Conservation (phyloP, 2,888 invertebrate species). For the Carabus problematicus region DNA sequence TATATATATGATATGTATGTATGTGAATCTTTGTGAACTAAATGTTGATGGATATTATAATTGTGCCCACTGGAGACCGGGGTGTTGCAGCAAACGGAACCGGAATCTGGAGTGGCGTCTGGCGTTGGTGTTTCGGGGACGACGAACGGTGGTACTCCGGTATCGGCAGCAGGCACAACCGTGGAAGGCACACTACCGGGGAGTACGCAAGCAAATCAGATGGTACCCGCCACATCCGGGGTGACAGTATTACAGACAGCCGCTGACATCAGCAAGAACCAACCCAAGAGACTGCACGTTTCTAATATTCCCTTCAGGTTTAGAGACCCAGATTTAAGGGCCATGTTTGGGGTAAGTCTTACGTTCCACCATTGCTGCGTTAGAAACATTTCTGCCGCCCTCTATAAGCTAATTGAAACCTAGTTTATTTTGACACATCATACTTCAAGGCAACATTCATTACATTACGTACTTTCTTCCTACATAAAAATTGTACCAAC, state of each 20-base stretch:
- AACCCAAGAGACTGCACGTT: constrained; percentile 96
- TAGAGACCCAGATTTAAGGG: constrained; percentile 97
- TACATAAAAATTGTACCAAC: too few species aligned
- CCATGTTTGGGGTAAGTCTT: constrained; percentile 94
- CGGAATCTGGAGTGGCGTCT: constrained; percentile 60
- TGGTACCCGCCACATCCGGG: constrained; percentile 61
- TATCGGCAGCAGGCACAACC: constrained; percentile 50
- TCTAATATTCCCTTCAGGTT: constrained; percentile 99
- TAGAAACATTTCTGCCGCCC: too few species aligned
- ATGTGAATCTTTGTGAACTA: not conserved
- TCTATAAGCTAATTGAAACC: too few species aligned
- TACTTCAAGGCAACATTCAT: too few species aligned
- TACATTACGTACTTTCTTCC: too few species aligned
- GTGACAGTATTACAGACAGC: constrained; percentile 54
- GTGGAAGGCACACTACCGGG: constrained; percentile 60
- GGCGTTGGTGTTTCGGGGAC: constrained; percentile 57
- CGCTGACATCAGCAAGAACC: constrained; percentile 70
- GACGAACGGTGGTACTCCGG: constrained; percentile 51
- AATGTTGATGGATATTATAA: constrained; percentile 21
- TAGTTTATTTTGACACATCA: too few species aligned
- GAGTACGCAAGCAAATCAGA: constrained; percentile 59
- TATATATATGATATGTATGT: too few species aligned
- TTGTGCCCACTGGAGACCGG: constrained; percentile 57
- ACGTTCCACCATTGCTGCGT: too few species aligned
- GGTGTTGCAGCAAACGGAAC: constrained; percentile 69